A percentile compares a stretch with the other conserved stretches of the same genome.
Conservation (phyloP, 2,797 vertebrate species). For the Lagorchestes hirsutus region DNA sequence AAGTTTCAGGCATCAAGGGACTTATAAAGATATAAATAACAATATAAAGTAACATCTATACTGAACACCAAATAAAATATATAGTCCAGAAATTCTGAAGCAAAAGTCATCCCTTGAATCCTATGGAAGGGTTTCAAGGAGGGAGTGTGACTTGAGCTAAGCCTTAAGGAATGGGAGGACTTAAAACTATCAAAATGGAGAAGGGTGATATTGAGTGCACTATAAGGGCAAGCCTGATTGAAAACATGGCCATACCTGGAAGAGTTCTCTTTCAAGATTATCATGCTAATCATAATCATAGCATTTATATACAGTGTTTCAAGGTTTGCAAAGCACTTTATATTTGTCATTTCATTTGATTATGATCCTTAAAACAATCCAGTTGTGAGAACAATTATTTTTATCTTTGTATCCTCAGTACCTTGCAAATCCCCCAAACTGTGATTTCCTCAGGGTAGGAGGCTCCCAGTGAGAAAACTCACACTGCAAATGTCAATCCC, state of each 20-base stretch:
- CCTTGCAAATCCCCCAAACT: neutral
- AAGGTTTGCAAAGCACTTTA: neutral
- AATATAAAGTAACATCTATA: neutral
- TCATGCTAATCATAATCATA: neutral
- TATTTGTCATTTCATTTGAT: neutral
- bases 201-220: neutral
- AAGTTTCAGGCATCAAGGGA: neutral
- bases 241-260: neutral
- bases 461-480: neutral
- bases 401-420: neutral
- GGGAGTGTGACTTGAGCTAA: neutral
- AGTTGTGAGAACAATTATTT: neutral
- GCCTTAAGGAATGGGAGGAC: neutral
- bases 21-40: slow-evolving; percentile 12
- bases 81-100: neutral
- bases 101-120: neutral
- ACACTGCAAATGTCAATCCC: neutral
- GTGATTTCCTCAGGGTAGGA: neutral
- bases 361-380: neutral
- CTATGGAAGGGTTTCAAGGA: neutral
- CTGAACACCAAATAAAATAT: neutral
- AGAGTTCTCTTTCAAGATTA: neutral
- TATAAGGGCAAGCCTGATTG: neutral
- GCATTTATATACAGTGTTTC: neutral
- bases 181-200: neutral